Conservation (phyloP, 2,113 vertebrate species). For the Columba janthina region DNA sequence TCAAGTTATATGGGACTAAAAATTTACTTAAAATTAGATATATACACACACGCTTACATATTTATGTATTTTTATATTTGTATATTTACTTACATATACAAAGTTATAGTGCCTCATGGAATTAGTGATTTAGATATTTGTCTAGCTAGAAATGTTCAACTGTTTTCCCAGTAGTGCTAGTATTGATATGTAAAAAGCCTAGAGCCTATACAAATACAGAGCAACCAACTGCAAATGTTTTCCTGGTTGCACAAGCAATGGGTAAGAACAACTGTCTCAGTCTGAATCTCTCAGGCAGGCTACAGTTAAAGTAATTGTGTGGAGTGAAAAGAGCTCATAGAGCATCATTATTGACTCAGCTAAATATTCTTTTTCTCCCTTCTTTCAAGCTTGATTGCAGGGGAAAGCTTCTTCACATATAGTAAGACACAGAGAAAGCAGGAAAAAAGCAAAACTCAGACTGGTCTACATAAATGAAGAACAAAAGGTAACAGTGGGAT, state of each 20-base stretch:
- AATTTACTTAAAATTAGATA: not conserved
- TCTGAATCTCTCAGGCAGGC: not conserved
- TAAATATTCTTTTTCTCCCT: not conserved
- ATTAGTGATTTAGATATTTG: not conserved
- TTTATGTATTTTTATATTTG: too few species aligned
- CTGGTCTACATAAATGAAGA: not conserved
- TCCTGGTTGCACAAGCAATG: not conserved
- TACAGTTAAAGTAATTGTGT: not conserved
- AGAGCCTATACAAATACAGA: not conserved
- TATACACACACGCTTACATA: not conserved
- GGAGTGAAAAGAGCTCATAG: not conserved
- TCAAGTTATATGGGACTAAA: not conserved
- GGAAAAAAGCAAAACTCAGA: not conserved
- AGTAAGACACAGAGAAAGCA: not conserved
- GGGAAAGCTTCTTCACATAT: not conserved
- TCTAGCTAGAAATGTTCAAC: not conserved
- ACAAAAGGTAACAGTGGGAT: not conserved
- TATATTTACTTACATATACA: not conserved
- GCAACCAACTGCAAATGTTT: not conserved
- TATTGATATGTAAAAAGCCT: not conserved
- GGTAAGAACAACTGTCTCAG: not conserved
- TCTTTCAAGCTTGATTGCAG: not conserved
- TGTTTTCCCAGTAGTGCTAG: not conserved
- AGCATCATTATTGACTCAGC: not conserved
- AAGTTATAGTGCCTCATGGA: not conserved